Percentiles rank a stretch among this genome's conserved stretches.
Evolutionary conservation across 1,140 invertebrate genomes (phyloP).

Genomic region (Drosophila paulistorum): DNA sequence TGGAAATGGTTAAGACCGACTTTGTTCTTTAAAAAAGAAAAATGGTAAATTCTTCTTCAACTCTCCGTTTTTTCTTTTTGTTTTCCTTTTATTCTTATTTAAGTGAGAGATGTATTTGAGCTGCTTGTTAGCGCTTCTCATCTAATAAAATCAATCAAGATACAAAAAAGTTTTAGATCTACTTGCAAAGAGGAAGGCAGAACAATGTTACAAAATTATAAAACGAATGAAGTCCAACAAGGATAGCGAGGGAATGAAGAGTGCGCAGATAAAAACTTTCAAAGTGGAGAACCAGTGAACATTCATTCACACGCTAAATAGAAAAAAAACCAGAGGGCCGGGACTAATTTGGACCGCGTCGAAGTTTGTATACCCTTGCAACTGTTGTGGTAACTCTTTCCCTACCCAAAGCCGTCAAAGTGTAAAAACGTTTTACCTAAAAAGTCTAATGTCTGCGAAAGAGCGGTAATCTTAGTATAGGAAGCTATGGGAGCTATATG

Average conservation of each 20-base stretch:
- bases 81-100: not conserved
- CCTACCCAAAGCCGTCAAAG: no score
- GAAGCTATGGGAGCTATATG: no score
- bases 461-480: no score
- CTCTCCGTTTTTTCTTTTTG: not conserved
- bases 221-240: not conserved
- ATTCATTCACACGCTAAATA: no score
- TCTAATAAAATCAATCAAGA: conserved; percentile 10
- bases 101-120: conserved; percentile 3
- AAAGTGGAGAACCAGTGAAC: not conserved
- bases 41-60: conserved; percentile 3
- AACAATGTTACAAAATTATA: not conserved
- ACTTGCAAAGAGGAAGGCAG: no score
- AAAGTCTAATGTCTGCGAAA: no score
- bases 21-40: not conserved
- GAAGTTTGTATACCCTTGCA: no score
- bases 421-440: no score
- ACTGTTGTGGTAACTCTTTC: no score
- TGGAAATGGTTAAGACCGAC: not conserved
- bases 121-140: conserved; percentile 9
- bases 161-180: no score
- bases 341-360: no score
- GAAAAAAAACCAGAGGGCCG: no score
- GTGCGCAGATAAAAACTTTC: not conserved
- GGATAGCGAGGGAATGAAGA: not conserved